A percentile compares a stretch with the other conserved stretches of the same genome.
These are phyloP conservation scores for Sebastes steindachneri DNA, from an alignment of 2,797 vertebrate genomes.

Conservation along the genomic window DNA sequence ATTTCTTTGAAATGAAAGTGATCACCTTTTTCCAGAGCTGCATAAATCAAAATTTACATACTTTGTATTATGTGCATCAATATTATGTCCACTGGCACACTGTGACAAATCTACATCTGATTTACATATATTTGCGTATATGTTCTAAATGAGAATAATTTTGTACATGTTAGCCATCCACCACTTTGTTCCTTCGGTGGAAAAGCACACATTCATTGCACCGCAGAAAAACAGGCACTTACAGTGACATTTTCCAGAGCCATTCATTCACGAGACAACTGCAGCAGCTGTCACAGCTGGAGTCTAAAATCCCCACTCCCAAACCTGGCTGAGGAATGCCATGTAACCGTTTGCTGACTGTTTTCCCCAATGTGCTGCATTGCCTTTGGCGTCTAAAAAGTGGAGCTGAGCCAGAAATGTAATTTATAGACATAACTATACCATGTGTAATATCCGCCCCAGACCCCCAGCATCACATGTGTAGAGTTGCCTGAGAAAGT, in stretches of 20 bases:
- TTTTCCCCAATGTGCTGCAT: not conserved
- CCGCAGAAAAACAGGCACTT: not conserved
- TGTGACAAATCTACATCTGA: not conserved
- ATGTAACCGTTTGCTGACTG: not conserved
- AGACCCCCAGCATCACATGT: not conserved
- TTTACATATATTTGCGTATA: not conserved
- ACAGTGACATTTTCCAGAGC: not conserved
- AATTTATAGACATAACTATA: not conserved
- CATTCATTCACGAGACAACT: slow-evolving; percentile 16
- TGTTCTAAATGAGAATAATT: not conserved
- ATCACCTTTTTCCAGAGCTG: not conserved
- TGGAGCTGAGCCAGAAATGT: not conserved
- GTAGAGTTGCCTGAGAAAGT: slow-evolving; percentile 16
- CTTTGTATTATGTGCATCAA: not conserved
- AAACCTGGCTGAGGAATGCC: not conserved
- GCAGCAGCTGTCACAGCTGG: slow-evolving; percentile 32
- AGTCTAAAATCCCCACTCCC: not conserved
- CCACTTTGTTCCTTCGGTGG: not conserved
- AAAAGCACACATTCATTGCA: not conserved
- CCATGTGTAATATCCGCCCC: not conserved
- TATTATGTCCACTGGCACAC: not conserved
- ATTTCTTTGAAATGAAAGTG: not conserved
- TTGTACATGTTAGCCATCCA: not conserved
- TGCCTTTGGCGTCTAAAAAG: not conserved
- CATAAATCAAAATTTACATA: not conserved